Percentiles rank a stretch among this genome's conserved stretches.
Conservation (phyloP, 2,888 invertebrate species). For the Platerodrilus igneus region DNA sequence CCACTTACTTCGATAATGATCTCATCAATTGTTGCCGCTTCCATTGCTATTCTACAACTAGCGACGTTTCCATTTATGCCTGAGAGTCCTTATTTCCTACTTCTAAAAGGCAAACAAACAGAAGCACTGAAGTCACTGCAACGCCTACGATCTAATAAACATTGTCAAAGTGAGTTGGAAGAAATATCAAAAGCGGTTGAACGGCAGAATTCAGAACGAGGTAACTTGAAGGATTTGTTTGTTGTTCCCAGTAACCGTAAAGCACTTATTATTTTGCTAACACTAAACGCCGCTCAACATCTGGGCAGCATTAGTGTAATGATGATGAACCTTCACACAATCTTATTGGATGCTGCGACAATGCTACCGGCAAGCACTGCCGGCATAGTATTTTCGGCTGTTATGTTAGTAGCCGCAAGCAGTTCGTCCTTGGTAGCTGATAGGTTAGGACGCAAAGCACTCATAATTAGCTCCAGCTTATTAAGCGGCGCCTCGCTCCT, state of each 20-base stretch:
- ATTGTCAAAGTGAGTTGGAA: too few species aligned
- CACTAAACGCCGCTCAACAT: conserved; percentile 43
- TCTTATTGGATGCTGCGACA: conserved; percentile 40
- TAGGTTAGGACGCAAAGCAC: conserved; percentile 40
- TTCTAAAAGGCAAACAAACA: too few species aligned
- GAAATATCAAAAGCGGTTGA: too few species aligned
- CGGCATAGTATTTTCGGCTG: conserved; percentile 41
- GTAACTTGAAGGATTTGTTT: too few species aligned
- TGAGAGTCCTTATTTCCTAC: conserved; percentile 42
- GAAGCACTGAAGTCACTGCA: too few species aligned
- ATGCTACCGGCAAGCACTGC: conserved; percentile 37
- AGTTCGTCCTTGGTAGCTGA: conserved; percentile 39
- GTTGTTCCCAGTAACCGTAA: conserved; percentile 42
- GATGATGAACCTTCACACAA: conserved; percentile 45
- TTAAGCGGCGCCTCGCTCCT: conserved; percentile 39
- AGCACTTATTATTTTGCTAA: conserved; percentile 42
- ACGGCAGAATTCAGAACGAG: too few species aligned
- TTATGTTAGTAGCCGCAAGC: conserved; percentile 40
- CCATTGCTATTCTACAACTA: conserved; percentile 35
- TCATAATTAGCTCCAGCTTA: conserved; percentile 39
- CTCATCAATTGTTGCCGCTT: conserved; percentile 38
- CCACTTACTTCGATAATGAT: conserved; percentile 39
- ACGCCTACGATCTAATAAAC: too few species aligned
- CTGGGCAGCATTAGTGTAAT: conserved; percentile 44
- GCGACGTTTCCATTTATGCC: conserved; percentile 42